Base-by-base conservation (phyloP, 2,888 invertebrate species). In the Tenthredo amoena region DNA sequence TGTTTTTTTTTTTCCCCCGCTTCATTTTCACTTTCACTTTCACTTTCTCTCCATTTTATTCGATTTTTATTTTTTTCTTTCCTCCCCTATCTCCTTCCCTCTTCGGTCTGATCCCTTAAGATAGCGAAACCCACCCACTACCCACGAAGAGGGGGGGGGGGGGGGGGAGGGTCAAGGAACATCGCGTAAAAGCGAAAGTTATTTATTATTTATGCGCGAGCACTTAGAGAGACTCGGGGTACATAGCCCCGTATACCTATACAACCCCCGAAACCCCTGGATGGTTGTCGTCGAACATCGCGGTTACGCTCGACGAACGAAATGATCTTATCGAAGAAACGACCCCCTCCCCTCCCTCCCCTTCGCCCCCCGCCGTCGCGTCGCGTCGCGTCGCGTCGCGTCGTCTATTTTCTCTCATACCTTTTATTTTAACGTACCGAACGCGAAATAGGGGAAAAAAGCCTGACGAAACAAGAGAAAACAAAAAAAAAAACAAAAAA, bases 141-240 rank as follows among this genome's bases (percentile, higher is more conserved):
- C 31, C 21, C 31, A 65, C 26, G 10, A 26, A 65, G 31, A 65
- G 12, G 26, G 26, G 26, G 26, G 26, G 1, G 26, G 26, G 1
- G 26, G 26, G 1, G 1, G 0, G 26, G 9, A 4, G 26, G 68
- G 68, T 68, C 68, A 34, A 15, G 31, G 9, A 31, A 26, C 10
- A 68, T 72, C 72, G 40, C 62, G 87, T 84, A 86, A 86, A 85
- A 84, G 84, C 50, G 62, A 86, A 86, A 76, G 86, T 89, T 86
- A 85, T 89, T 89, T 88, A 88, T 89, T 88, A 88, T 89, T 88
- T 88, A 87, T 86, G 87, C 58, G 81, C 58, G 81, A 84, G 82
- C 65, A 68, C 47, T 86, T 71, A 43, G 26, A 26, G 26, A 26
- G 50, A 74, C 18, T 50, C 82, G 84, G 18, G 43, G 43, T 31